Conservation (phyloP, 1,140 invertebrate species). For the Drosophila grimshawi region DNA sequence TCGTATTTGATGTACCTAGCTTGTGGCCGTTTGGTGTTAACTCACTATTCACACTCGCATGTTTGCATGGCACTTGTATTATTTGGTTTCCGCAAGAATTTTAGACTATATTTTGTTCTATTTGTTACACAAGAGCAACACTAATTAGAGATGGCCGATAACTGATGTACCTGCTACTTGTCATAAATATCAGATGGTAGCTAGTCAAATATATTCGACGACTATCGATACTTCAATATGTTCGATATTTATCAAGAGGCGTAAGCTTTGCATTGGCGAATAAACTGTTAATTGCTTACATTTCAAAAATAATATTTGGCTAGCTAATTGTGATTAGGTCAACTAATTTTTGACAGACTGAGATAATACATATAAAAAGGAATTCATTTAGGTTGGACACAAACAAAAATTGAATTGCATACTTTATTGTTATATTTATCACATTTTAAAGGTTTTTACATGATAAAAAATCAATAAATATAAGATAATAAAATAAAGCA, state of each 20-base stretch:
- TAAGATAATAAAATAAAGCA: neutral
- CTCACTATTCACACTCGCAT: slow-evolving; percentile 48
- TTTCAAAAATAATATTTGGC: neutral
- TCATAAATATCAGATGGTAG: neutral
- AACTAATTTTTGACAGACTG: too few species aligned
- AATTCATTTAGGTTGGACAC: too few species aligned
- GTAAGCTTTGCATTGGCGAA: neutral
- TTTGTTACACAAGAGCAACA: slow-evolving; percentile 54
- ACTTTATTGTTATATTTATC: too few species aligned
- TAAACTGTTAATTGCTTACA: neutral
- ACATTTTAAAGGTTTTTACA: too few species aligned
- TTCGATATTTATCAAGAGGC: slow-evolving; percentile 8
- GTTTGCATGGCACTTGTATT: slow-evolving; percentile 41
- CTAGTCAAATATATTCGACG: neutral
- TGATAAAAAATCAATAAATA: too few species aligned
- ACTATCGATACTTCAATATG: neutral
- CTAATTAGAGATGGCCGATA: slow-evolving; percentile 26
- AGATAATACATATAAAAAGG: too few species aligned
- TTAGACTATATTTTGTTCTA: slow-evolving; percentile 43
- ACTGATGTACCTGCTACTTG: neutral
- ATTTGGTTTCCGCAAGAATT: slow-evolving; percentile 39
- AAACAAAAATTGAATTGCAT: too few species aligned
- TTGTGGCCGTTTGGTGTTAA: neutral
- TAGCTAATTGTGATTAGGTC: neutral
- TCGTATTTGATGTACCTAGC: slow-evolving; percentile 4